A percentile compares a stretch with the other conserved stretches of the same genome.
Conservation (phyloP, 2,113 vertebrate genomes). For the Junco hyemalis region DNA sequence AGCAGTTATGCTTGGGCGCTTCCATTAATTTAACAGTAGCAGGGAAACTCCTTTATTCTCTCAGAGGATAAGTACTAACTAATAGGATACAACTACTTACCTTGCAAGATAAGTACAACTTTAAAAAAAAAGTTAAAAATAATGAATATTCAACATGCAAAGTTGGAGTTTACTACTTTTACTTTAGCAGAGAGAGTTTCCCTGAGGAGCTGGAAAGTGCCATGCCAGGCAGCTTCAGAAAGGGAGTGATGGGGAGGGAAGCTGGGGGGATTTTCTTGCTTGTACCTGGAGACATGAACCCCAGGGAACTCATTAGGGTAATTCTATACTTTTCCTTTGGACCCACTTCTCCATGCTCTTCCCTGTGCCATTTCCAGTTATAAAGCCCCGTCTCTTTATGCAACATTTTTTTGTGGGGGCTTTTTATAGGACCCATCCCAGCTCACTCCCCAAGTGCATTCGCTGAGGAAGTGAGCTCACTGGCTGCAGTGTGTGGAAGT, state of each 20-base stretch:
- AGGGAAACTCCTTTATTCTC: background rate
- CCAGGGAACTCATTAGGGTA: background rate
- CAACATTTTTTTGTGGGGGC: accelerated
- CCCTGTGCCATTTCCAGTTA: background rate
- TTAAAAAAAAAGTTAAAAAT: background rate
- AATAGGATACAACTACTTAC: background rate
- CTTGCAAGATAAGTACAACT: background rate
- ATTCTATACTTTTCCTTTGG: background rate
- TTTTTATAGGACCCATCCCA: background rate
- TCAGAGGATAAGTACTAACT: background rate
- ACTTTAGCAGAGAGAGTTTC: background rate
- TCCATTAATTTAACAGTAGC: background rate
- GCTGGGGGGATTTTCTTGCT: background rate
- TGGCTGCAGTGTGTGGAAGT: accelerated
- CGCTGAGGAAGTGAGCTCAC: background rate
- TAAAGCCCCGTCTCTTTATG: background rate
- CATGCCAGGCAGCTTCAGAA: background rate
- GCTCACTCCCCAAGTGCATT: background rate
- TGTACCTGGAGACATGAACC: background rate
- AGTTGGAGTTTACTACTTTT: background rate
- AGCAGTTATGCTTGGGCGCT: background rate
- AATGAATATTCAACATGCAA: background rate
- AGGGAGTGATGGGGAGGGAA: background rate
- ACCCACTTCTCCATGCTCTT: background rate
- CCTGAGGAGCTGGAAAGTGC: background rate